These are phyloP conservation scores for Drosophila infuscata DNA, from an alignment of 2,888 invertebrate species.

Conservation along the genomic window DNA sequence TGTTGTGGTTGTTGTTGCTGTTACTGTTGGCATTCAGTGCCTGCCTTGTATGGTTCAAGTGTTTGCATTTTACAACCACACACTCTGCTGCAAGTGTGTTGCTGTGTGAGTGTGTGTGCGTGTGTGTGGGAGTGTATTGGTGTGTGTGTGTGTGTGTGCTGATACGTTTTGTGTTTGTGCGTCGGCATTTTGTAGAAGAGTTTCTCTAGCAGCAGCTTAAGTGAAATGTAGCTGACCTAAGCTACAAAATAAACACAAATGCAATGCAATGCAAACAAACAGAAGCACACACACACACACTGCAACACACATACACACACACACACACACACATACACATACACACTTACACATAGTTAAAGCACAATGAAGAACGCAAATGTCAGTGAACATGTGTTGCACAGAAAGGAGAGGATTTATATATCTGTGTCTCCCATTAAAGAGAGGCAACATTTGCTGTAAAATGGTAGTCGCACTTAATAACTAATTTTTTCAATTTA, in stretches of 20 bases:
- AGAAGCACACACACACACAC: neutral
- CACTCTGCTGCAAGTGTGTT: conserved; percentile 31
- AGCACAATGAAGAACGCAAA: conserved; percentile 57
- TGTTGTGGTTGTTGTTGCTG: conserved; percentile 25
- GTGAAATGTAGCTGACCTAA: conserved; percentile 84
- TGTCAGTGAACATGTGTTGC: conserved; percentile 44
- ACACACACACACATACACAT: neutral
- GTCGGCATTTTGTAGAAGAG: conserved; percentile 60
- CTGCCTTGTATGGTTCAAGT: conserved; percentile 68
- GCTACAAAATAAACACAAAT: conserved; percentile 78
- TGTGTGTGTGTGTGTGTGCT: conserved; percentile 21
- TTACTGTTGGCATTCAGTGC: conserved; percentile 48
- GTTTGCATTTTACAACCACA: conserved; percentile 78
- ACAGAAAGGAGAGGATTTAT: neutral
- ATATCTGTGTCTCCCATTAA: neutral
- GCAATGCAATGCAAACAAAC: conserved; percentile 43
- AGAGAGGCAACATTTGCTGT: neutral
- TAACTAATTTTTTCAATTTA: neutral
- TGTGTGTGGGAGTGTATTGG: conserved; percentile 25
- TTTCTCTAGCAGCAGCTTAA: conserved; percentile 68
- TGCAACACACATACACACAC: neutral
- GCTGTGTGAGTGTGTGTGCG: conserved; percentile 8
- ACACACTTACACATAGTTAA: conserved; percentile 16
- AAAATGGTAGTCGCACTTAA: neutral
- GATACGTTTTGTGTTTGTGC: conserved; percentile 55